Percentiles rank a stretch among this genome's conserved stretches.
These are phyloP conservation scores for Tokudaia tokunoshimensis DNA, from an alignment of 2,797 vertebrate species.

Conservation along the genomic window DNA sequence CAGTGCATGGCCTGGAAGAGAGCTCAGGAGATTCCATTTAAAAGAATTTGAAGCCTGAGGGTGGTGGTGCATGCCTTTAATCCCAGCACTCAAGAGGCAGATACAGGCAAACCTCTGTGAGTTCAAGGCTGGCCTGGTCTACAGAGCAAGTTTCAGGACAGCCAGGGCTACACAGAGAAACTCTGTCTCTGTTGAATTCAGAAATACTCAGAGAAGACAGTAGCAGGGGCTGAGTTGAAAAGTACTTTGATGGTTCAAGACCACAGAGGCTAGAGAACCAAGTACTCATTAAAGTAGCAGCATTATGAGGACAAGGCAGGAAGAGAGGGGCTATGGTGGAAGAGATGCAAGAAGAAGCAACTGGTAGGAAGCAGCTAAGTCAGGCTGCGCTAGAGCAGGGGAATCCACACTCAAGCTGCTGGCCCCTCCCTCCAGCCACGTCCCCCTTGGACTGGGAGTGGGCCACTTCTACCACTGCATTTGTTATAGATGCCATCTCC, in stretches of 20 bases:
- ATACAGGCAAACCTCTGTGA: neutral
- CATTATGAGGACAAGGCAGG: neutral
- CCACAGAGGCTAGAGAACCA: neutral
- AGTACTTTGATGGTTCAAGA: neutral
- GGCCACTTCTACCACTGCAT: neutral
- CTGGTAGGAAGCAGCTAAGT: neutral
- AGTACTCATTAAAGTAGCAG: neutral
- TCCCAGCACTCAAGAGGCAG: neutral
- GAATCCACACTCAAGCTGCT: neutral
- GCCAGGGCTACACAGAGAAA: neutral
- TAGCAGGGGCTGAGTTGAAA: neutral
- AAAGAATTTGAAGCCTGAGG: neutral
- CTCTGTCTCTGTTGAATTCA: neutral
- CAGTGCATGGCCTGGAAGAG: neutral
- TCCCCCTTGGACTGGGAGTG: neutral
- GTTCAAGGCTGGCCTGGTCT: neutral
- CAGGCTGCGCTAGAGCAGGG: fast-evolving
- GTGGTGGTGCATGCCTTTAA: neutral
- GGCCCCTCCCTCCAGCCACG: neutral
- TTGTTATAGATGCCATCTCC: neutral
- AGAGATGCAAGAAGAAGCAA: no score
- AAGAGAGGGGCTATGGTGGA: neutral
- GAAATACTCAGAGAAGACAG: constrained; percentile 33
- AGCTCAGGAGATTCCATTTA: neutral
- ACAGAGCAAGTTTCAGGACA: neutral